These are phyloP conservation scores for Bombus confusus DNA, from an alignment of 1,140 invertebrate genomes.

Conservation along the genomic window DNA sequence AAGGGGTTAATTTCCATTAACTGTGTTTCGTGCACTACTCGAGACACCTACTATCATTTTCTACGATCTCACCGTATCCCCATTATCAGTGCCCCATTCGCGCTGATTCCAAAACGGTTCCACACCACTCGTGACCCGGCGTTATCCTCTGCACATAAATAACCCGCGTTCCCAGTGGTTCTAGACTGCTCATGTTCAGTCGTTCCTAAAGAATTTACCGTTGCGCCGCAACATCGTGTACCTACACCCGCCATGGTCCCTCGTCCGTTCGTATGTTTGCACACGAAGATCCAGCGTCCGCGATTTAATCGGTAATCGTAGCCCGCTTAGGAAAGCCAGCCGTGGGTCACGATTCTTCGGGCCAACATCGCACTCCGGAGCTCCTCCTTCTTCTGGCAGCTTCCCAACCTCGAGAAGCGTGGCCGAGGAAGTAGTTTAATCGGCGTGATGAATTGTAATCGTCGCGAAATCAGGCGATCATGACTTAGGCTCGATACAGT, in stretches of 20 bases:
- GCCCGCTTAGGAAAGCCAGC: conserved; percentile 24
- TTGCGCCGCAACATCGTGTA: conserved; percentile 34
- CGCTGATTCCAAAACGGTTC: background rate
- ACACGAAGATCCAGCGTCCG: conserved; percentile 32
- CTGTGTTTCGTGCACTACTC: background rate
- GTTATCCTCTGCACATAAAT: conserved; percentile 13
- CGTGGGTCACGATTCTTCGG: conserved; percentile 32
- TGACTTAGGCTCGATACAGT: background rate
- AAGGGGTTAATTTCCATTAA: background rate
- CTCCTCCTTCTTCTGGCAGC: conserved; percentile 24
- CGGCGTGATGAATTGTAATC: conserved; percentile 69
- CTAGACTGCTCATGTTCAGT: conserved; percentile 21
- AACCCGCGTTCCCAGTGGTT: background rate
- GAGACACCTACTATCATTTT: background rate
- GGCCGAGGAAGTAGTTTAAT: conserved; percentile 42
- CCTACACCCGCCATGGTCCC: conserved; percentile 15
- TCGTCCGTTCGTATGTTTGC: conserved; percentile 33
- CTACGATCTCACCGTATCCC: background rate
- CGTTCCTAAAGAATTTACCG: conserved; percentile 28
- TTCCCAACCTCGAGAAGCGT: background rate
- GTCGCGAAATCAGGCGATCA: conserved; percentile 51
- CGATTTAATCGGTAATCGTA: conserved; percentile 49
- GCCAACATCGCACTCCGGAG: background rate
- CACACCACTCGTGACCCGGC: background rate
- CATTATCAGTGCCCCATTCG: background rate